These are phyloP conservation scores for Ahaetulla prasina DNA, from an alignment of 2,113 vertebrate genomes.

Conservation along the genomic window DNA sequence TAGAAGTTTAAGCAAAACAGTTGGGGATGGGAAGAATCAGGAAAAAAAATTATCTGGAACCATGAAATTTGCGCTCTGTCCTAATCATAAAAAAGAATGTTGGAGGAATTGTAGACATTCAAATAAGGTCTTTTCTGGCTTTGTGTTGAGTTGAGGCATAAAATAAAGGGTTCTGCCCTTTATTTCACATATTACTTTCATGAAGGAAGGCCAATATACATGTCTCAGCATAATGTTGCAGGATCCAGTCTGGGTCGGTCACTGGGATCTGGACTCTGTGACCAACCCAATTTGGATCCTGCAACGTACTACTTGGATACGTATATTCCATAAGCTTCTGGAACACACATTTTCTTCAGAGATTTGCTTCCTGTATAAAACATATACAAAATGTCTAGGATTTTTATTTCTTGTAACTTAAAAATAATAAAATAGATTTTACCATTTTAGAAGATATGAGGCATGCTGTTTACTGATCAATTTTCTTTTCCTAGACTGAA, in stretches of 20 bases:
- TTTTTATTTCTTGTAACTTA: not conserved
- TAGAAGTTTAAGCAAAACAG: not conserved
- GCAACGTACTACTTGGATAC: not conserved
- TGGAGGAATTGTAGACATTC: not conserved
- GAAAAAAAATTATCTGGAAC: not conserved
- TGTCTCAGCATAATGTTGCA: not conserved
- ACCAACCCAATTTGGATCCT: not conserved
- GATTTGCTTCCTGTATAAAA: slow-evolving; percentile 1
- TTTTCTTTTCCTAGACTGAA: not conserved
- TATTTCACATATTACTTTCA: not conserved
- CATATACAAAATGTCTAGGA: not conserved
- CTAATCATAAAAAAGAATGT: not conserved
- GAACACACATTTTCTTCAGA: not conserved
- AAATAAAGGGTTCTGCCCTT: not conserved
- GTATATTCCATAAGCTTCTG: not conserved
- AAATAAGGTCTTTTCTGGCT: not conserved
- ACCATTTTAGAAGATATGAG: not conserved
- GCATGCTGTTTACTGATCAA: not conserved
- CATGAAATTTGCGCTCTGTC: not conserved
- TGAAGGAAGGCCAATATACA: not conserved
- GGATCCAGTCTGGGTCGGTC: not conserved
- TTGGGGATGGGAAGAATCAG: not conserved
- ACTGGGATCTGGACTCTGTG: not conserved
- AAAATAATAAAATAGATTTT: not conserved
- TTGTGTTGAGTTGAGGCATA: not conserved